Percentiles rank a stretch among this genome's conserved stretches.
Evolutionary conservation across 2,888 invertebrate genomes (phyloP).

Genomic region (Abrostola triplasia): DNA sequence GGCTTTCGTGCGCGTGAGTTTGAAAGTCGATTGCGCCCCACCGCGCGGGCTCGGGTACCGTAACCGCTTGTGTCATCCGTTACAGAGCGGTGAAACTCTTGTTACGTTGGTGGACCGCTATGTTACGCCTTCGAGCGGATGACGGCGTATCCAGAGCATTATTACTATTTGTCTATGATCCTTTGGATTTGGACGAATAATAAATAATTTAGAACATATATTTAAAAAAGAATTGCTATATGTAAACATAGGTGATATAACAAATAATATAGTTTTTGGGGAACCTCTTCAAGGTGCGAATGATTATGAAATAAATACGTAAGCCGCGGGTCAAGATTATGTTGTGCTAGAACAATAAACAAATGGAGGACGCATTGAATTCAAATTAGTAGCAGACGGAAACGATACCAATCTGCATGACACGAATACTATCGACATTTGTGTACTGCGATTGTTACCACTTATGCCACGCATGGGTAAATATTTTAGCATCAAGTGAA

Average conservation of each 20-base stretch:
- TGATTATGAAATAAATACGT: constrained; percentile 42
- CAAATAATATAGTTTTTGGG: constrained; percentile 1
- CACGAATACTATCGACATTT: constrained; percentile 61
- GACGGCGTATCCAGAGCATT: constrained; percentile 59
- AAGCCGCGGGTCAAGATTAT: constrained; percentile 53
- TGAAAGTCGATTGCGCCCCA: constrained; percentile 74
- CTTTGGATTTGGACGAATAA: constrained; percentile 34
- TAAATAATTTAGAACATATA: constrained; percentile 12
- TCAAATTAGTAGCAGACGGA: constrained; percentile 63
- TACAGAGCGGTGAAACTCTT: constrained; percentile 81
- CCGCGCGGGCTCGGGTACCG: constrained; percentile 71
- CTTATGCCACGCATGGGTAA: constrained; percentile 28
- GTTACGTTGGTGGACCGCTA: constrained; percentile 81
- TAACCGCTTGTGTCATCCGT: constrained; percentile 87
- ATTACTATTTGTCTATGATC: constrained; percentile 45
- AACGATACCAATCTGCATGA: constrained; percentile 55
- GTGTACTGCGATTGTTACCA: constrained; percentile 36
- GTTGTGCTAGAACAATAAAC: constrained; percentile 51
- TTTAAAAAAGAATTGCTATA: constrained; percentile 42
- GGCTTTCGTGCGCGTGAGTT: constrained; percentile 77
- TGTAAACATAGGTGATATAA: constrained; percentile 9
- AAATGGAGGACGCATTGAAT: constrained; percentile 63
- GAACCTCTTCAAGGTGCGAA: constrained; percentile 28
- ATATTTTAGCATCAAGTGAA: constrained; percentile 30
- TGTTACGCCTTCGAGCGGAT: constrained; percentile 69